Percentiles rank a stretch among this genome's conserved stretches.
These are phyloP conservation scores for Ruditapes philippinarum DNA, from an alignment of 1,140 invertebrate genomes.

Conservation along the genomic window DNA sequence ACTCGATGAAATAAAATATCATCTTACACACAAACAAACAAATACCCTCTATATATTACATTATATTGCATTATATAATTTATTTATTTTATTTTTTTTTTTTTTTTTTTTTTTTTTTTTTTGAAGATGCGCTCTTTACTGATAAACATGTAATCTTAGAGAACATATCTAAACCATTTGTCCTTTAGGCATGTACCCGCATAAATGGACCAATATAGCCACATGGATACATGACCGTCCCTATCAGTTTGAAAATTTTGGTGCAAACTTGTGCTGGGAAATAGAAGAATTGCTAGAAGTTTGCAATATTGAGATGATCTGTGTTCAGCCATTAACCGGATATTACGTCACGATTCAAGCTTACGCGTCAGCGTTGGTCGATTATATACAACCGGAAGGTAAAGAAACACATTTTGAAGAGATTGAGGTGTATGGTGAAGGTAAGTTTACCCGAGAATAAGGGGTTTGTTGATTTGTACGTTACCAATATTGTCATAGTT, in stretches of 20 bases:
- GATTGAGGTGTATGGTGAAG: constrained; percentile 8
- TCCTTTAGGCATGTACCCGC: not conserved
- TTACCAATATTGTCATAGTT: no score
- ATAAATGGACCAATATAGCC: constrained; percentile 7
- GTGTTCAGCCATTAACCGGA: not conserved
- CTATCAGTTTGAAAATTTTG: constrained; percentile 3
- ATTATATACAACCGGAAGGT: not conserved
- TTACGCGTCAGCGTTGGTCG: not conserved
- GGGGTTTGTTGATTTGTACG: no score
- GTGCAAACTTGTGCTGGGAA: constrained; percentile 17
- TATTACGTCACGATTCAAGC: constrained; percentile 14
- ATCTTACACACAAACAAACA: no score
- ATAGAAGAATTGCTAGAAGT: constrained; percentile 8
- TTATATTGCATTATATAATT: not conserved
- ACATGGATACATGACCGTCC: constrained; percentile 2
- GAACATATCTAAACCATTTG: no score
- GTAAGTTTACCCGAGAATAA: no score
- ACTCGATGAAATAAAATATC: no score
- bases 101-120: not conserved
- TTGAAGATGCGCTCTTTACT: not conserved
- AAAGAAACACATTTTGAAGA: not conserved
- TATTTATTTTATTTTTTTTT: no score
- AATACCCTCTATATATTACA: no score
- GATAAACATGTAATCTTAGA: not conserved
- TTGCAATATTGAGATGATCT: not conserved